Evolutionary conservation across 2,113 vertebrate genomes (phyloP).

Genomic region (Alces alces): DNA sequence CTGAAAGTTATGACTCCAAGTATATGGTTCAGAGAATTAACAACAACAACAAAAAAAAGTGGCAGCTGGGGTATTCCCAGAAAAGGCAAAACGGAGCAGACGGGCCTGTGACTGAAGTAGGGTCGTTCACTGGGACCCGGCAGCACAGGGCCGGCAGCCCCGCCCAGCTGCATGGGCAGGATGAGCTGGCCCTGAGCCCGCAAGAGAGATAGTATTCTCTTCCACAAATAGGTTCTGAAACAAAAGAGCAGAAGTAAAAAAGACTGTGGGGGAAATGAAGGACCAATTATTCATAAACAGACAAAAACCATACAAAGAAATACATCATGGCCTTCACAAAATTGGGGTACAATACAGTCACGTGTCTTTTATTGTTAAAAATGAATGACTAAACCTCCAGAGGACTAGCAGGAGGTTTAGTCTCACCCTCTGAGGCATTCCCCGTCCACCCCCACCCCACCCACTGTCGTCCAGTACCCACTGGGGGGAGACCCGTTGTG

Average conservation of each 20-base stretch:
- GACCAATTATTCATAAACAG: not conserved
- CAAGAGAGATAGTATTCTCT: not conserved
- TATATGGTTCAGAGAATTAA: not conserved
- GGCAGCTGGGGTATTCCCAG: not conserved
- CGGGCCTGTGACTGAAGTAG: not conserved
- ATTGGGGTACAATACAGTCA: not conserved
- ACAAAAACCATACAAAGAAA: not conserved
- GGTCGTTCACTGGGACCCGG: not conserved
- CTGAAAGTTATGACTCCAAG: not conserved
- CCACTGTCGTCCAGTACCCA: not conserved
- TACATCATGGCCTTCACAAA: not conserved
- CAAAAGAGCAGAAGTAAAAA: not conserved
- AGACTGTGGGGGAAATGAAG: not conserved
- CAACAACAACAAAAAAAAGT: not conserved
- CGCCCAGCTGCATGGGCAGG: not conserved
- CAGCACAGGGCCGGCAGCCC: not conserved
- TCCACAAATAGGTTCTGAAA: not conserved
- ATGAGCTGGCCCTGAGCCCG: not conserved
- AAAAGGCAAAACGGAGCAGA: slow-evolving; percentile 41
- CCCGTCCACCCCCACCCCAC: not conserved
- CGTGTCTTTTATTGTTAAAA: not conserved
- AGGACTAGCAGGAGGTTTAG: not conserved
- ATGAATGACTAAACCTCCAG: not conserved
- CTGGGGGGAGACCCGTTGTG: not conserved
- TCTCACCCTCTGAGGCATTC: not conserved